phyloP scores from a whole-genome alignment of 2,113 vertebrate genomes.

The Cariama cristata region DNA sequence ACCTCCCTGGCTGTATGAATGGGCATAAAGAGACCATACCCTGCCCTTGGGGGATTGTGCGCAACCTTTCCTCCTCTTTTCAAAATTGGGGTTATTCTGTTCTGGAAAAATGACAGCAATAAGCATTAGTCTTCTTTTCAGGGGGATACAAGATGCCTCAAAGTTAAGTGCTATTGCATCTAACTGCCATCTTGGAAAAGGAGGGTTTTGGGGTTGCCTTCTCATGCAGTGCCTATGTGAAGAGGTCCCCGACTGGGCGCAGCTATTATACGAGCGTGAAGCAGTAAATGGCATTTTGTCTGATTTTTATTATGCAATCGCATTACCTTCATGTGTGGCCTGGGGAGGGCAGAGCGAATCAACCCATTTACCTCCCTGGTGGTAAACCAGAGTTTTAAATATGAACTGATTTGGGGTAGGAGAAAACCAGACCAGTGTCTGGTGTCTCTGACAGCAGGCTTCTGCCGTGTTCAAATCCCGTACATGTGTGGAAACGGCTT shows the following conservation, averaged over 20 bases:
- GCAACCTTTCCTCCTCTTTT: neutral
- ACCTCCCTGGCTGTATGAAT: neutral
- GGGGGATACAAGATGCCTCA: neutral
- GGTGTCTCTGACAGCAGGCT: neutral
- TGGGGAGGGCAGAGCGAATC: neutral
- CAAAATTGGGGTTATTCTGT: neutral
- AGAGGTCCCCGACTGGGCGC: neutral
- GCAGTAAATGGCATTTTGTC: slow-evolving; percentile 3
- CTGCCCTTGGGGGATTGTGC: neutral
- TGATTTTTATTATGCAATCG: slow-evolving; percentile 7
- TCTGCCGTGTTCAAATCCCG: neutral
- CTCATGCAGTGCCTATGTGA: neutral
- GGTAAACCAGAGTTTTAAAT: slow-evolving; percentile 24
- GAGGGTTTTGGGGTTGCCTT: neutral
- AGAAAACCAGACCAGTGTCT: neutral
- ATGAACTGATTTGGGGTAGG: neutral
- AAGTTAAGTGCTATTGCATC: neutral
- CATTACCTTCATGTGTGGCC: slow-evolving; percentile 48
- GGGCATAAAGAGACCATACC: neutral
- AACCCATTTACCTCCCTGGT: neutral
- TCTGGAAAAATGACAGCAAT: neutral
- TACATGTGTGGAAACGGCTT: neutral
- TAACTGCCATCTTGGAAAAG: neutral
- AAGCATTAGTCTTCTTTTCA: neutral
- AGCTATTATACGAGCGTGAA: neutral